Conservation (phyloP, 92 coral and sea anemone genomes). For the Zoanthus sansibaricus region DNA sequence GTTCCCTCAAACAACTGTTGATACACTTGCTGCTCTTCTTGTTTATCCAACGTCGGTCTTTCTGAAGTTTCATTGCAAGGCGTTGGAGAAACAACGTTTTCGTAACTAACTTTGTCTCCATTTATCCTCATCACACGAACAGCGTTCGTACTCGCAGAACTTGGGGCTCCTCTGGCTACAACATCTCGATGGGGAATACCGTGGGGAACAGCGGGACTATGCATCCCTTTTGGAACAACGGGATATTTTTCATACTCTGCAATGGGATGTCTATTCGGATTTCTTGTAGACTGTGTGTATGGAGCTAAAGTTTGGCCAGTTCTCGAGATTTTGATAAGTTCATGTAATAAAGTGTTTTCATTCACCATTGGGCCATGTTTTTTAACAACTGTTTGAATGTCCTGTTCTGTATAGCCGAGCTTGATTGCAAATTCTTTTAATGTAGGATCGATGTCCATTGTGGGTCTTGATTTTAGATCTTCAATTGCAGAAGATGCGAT, state of each 20-base stretch:
- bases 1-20: constrained; percentile 73
- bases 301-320: not conserved
- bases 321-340: constrained; percentile 75
- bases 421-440: constrained; percentile 88
- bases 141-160: not conserved
- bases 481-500: constrained; percentile 52
- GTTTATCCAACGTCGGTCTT: constrained; percentile 50
- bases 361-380: constrained; percentile 83
- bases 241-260: constrained; percentile 26
- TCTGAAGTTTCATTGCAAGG: constrained; percentile 11
- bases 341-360: constrained; percentile 78
- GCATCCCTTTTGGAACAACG: not conserved
- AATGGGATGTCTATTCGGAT: not conserved
- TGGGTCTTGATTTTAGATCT: constrained; percentile 22
- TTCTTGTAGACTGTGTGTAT: not conserved
- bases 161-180: constrained; percentile 46
- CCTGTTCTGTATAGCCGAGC: constrained; percentile 80
- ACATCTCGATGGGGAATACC: not conserved
- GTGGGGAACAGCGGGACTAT: not conserved
- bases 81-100: not conserved
- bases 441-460: constrained; percentile 44
- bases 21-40: constrained; percentile 75
- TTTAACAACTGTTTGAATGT: constrained; percentile 78
- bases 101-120: constrained; percentile 15
- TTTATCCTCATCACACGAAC: not conserved